Evolutionary conservation across 2,797 vertebrate genomes (phyloP), one percentile per base, ranked within the genome.

Genomic region (Hipposideros larvatus): DNA sequence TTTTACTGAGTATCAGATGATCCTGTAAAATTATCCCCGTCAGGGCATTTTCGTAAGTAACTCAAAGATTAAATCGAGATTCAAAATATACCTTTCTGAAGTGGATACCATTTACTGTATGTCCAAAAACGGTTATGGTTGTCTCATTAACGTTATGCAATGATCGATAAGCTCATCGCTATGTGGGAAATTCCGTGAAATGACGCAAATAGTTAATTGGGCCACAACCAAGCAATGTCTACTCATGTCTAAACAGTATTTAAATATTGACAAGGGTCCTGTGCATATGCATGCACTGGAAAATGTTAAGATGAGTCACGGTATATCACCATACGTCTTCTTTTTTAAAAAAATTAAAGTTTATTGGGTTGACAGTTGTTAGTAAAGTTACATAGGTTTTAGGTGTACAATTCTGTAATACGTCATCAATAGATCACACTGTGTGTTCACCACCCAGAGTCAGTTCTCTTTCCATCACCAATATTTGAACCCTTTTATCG

Each of bases 61-160:
- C 51, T 63, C n/a, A 2, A 26, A 65, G 82, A 90, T 96, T 78
- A 80, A 75, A 63, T 0, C 1, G 82, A 55, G 65, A 66, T 79
- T 94, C 65, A 48, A 94, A 88, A 85, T 19, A 87, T 15, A 87
- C 85, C 78, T 94, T 65, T 70, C 79, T 31, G 73, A 37, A 63
- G 51, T 0, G 0, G 43, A 8, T n/a, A 48, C 73, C 19, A 13
- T 87, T 70, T 53, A 10, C 59, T 80, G 0, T 22, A 22, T 70
- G 48, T 87, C 79, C 24, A 28, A 13, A 85, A 84, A 65, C 7
- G 19, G 70, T 46, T 46, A 22, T 22, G 31, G 24, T 31, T 43
- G 68, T 51, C 65, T 79, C 18, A 51, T 91, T 77, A 61, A 14
- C 88, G 19, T 65, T 14, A 31, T 21, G n/a, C 55, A 37, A 4